These are phyloP conservation scores for Argyrosomus regius DNA, from an alignment of 2,797 vertebrate species.

Conservation along the genomic window DNA sequence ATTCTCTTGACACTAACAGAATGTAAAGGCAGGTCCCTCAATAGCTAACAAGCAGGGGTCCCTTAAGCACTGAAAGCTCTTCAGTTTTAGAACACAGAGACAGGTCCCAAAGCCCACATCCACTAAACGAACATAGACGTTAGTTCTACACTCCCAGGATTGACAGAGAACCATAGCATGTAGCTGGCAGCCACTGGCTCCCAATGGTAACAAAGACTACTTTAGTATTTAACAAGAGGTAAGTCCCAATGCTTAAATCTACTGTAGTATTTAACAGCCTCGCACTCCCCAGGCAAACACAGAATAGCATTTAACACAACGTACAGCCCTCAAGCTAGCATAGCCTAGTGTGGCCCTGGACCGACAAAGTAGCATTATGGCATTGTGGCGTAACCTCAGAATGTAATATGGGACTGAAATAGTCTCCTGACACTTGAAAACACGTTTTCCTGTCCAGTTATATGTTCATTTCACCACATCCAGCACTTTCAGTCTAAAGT, in stretches of 20 bases:
- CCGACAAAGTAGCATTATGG: conserved; percentile 35
- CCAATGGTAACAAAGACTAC: conserved; percentile 73
- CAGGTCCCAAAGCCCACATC: conserved; percentile 68
- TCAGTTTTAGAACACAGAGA: conserved; percentile 61
- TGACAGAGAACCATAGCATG: conserved; percentile 58
- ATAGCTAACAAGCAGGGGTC: conserved; percentile 48
- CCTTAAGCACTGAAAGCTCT: conserved; percentile 68
- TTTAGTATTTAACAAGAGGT: conserved; percentile 72
- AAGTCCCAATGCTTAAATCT: conserved; percentile 69
- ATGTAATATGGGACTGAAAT: conserved; percentile 41
- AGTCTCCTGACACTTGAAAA: conserved; percentile 59
- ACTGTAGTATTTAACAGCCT: conserved; percentile 80
- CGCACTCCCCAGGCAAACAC: conserved; percentile 71
- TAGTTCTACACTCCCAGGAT: conserved; percentile 30
- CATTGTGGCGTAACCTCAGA: conserved; percentile 40
- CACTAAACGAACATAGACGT: conserved; percentile 47
- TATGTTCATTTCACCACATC: not conserved
- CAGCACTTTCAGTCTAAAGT: not conserved
- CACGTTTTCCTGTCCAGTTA: conserved; percentile 19
- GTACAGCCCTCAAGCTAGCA: conserved; percentile 53
- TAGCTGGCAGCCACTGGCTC: conserved; percentile 51
- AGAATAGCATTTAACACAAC: conserved; percentile 74
- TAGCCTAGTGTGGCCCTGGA: conserved; percentile 22
- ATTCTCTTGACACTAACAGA: conserved; percentile 54
- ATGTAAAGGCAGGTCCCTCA: conserved; percentile 67